Conservation (phyloP, 2,888 invertebrate species). For the Spicauda simplicius region DNA sequence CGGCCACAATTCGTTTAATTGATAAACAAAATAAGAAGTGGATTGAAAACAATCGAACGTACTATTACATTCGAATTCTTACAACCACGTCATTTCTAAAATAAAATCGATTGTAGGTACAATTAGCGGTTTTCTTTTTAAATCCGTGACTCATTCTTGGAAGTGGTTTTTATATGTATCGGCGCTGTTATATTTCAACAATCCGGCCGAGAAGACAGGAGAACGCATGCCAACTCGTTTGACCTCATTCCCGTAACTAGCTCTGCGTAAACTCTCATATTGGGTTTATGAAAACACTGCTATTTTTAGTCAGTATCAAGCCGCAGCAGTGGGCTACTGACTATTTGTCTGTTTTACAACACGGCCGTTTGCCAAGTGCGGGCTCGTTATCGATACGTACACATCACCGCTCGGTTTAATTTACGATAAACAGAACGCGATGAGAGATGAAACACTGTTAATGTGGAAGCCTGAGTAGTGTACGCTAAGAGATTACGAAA, state of each 20-base stretch:
- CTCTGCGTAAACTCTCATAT: slow-evolving; percentile 80
- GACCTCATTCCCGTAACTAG: slow-evolving; percentile 79
- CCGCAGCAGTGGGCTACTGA: slow-evolving; percentile 61
- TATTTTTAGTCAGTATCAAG: slow-evolving; percentile 74
- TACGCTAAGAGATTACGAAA: slow-evolving; percentile 21
- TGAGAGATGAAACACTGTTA: slow-evolving; percentile 36
- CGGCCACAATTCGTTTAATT: no score
- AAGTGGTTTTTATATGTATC: slow-evolving; percentile 60
- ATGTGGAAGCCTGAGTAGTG: slow-evolving; percentile 23
- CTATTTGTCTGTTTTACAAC: slow-evolving; percentile 75
- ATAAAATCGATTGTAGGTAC: not conserved
- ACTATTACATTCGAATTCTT: not conserved
- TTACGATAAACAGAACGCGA: slow-evolving; percentile 60
- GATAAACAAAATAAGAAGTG: not conserved
- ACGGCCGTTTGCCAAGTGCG: slow-evolving; percentile 72
- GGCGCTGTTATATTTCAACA: slow-evolving; percentile 63
- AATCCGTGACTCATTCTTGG: slow-evolving; percentile 42
- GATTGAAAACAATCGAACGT: not conserved
- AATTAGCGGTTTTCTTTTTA: slow-evolving; percentile 37
- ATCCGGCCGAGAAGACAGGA: slow-evolving; percentile 50
- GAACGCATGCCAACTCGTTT: slow-evolving; percentile 77
- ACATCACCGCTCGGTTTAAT: slow-evolving; percentile 51
- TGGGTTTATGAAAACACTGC: slow-evolving; percentile 77
- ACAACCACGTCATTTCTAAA: not conserved
- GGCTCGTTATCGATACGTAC: slow-evolving; percentile 60